phyloP scores from a whole-genome alignment of 1,140 invertebrate species.

The Potamilus streckersoni region DNA sequence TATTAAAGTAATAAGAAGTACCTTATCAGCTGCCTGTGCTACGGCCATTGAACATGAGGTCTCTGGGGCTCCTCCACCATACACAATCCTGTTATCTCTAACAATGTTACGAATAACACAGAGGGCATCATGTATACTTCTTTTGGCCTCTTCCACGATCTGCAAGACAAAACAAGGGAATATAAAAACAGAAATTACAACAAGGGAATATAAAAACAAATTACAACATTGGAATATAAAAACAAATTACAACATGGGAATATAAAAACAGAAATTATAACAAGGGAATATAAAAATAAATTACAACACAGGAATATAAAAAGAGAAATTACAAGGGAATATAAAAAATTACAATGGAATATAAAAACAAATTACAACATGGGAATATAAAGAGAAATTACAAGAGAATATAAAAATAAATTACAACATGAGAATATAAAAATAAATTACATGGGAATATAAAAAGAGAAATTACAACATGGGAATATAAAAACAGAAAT shows the following conservation, averaged over 20 bases:
- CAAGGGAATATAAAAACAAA: not conserved
- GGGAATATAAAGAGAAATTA: not conserved
- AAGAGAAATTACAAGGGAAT: not conserved
- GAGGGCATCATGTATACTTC: slow-evolving; percentile 97
- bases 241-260: no score
- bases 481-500: slow-evolving; percentile 1
- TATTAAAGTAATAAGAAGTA: slow-evolving; percentile 46
- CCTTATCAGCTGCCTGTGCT: slow-evolving; percentile 87
- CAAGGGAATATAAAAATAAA: no score
- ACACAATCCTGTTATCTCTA: slow-evolving; percentile 92
- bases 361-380: not conserved
- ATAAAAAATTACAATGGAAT: slow-evolving; percentile 7
- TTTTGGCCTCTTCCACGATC: slow-evolving; percentile 97
- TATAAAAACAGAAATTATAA: not conserved
- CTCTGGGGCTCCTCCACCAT: slow-evolving; percentile 97
- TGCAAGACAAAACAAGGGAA: slow-evolving; percentile 51
- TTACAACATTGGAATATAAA: slow-evolving; percentile 5
- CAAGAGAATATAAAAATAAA: slow-evolving; percentile 2
- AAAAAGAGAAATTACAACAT: slow-evolving; percentile 8
- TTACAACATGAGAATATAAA: not conserved
- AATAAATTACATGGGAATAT: slow-evolving; percentile 6
- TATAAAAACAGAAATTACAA: slow-evolving; percentile 3
- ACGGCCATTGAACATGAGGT: slow-evolving; percentile 94
- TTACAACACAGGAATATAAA: slow-evolving; percentile 4
- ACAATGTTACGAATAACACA: slow-evolving; percentile 97